A percentile compares a stretch with the other conserved stretches of the same genome.
These are phyloP conservation scores for Pterostichus madidus DNA, from an alignment of 2,888 invertebrate species.

Conservation along the genomic window DNA sequence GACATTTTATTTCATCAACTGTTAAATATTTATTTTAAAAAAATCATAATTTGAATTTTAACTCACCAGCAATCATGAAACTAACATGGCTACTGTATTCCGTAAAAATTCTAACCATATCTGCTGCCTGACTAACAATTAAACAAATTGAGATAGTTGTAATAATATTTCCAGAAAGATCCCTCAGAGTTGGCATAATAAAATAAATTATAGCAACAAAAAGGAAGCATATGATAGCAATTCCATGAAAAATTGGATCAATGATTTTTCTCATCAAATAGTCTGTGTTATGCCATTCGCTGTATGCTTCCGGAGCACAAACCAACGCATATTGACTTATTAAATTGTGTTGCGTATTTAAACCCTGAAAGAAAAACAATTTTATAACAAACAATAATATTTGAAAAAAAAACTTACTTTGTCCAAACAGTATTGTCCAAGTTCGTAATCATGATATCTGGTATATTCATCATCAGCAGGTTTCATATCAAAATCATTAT, in stretches of 20 bases:
- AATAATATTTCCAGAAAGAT: slow-evolving; percentile 91
- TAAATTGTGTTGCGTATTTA: slow-evolving; percentile 78
- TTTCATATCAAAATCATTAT: slow-evolving; percentile 75
- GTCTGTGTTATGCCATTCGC: slow-evolving; percentile 86
- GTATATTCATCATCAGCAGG: slow-evolving; percentile 77
- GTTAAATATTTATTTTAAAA: too few relatives aligned
- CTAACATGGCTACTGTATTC: slow-evolving; percentile 90
- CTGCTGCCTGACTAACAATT: slow-evolving; percentile 87
- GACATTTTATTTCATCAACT: too few relatives aligned
- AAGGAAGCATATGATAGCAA: slow-evolving; percentile 85
- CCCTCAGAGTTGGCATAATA: slow-evolving; percentile 89
- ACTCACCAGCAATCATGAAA: slow-evolving; percentile 87
- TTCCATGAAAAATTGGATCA: slow-evolving; percentile 87
- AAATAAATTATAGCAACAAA: slow-evolving; percentile 89
- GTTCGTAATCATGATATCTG: slow-evolving; percentile 84
- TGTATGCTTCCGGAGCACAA: slow-evolving; percentile 85
- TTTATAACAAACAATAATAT: not conserved
- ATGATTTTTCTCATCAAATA: slow-evolving; percentile 87
- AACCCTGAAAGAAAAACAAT: slow-evolving; percentile 76
- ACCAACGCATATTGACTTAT: slow-evolving; percentile 86
- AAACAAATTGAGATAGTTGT: slow-evolving; percentile 90
- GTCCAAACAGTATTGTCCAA: slow-evolving; percentile 90
- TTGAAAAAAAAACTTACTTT: slow-evolving; percentile 79
- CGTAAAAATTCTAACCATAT: slow-evolving; percentile 88
- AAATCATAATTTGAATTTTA: too few relatives aligned